Percentiles rank a stretch among this genome's conserved stretches.
Conservation (phyloP, 2,113 vertebrate genomes). For the Pycnonotus jocosus region DNA sequence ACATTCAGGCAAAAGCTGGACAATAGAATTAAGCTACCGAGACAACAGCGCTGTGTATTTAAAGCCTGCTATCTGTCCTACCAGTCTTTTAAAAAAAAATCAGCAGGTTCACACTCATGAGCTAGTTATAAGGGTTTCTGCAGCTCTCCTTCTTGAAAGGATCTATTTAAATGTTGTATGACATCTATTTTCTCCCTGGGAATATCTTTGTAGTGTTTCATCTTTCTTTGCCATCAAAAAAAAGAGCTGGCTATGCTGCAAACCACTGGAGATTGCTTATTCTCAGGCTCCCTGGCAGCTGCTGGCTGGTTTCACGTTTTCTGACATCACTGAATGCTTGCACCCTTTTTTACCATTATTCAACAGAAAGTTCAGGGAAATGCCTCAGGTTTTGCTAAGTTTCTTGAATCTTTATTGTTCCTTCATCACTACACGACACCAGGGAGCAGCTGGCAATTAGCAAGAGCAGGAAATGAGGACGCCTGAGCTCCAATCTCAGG, state of each 20-base stretch:
- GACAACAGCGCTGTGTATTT: constrained; percentile 49
- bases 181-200: constrained; percentile 53
- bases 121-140: constrained; percentile 34
- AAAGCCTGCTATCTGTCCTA: constrained; percentile 16
- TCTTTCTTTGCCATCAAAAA: constrained; percentile 55
- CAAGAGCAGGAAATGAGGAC: neutral
- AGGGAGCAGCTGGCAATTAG: neutral
- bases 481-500: neutral
- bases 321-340: neutral
- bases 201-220: constrained; percentile 51
- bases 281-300: constrained; percentile 15
- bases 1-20: constrained; percentile 27
- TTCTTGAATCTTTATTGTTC: neutral
- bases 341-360: neutral
- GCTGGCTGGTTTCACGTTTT: constrained; percentile 30
- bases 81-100: neutral
- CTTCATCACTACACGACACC: neutral
- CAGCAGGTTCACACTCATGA: constrained; percentile 24
- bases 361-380: neutral
- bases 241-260: neutral
- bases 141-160: constrained; percentile 55
- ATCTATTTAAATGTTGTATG: constrained; percentile 69
- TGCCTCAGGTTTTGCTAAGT: neutral
- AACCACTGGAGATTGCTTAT: constrained; percentile 11
- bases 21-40: constrained; percentile 32